Evolutionary conservation across 2,888 invertebrate genomes (phyloP).

Genomic region (Phytoseiulus persimilis): DNA sequence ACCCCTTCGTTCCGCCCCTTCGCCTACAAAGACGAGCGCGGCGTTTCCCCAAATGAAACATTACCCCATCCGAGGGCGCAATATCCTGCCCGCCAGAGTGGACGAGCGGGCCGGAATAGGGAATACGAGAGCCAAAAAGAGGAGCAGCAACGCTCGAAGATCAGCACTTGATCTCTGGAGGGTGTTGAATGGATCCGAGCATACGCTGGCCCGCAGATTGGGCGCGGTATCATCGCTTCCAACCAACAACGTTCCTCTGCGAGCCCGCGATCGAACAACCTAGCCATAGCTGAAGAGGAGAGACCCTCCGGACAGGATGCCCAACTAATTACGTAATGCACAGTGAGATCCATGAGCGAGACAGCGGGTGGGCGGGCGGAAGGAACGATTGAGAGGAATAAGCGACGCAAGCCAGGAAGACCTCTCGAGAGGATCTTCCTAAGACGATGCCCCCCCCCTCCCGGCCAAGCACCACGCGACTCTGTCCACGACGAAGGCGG

Average conservation of each 20-base stretch:
- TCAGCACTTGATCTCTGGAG: background rate
- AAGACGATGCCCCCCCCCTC: background rate
- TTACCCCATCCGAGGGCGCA: background rate
- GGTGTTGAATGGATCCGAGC: background rate
- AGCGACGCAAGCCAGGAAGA: background rate
- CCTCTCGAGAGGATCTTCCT: background rate
- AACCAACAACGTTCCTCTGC: background rate
- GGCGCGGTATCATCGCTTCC: background rate
- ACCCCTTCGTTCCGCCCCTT: background rate
- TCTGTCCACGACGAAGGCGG: background rate
- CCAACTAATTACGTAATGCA: background rate
- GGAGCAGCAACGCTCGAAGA: background rate
- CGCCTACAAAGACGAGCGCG: background rate
- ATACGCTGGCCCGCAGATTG: background rate
- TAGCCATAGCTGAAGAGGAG: background rate
- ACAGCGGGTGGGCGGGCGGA: background rate
- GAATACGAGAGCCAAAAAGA: background rate
- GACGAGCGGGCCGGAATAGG: background rate
- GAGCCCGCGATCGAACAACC: background rate
- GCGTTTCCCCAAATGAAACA: background rate
- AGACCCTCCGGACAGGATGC: background rate
- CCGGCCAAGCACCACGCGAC: background rate
- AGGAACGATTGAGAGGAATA: background rate
- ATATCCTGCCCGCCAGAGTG: background rate
- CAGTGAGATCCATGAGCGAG: background rate